Conservation (phyloP, 2,888 invertebrate genomes). For the Lumbricus terrestris region DNA sequence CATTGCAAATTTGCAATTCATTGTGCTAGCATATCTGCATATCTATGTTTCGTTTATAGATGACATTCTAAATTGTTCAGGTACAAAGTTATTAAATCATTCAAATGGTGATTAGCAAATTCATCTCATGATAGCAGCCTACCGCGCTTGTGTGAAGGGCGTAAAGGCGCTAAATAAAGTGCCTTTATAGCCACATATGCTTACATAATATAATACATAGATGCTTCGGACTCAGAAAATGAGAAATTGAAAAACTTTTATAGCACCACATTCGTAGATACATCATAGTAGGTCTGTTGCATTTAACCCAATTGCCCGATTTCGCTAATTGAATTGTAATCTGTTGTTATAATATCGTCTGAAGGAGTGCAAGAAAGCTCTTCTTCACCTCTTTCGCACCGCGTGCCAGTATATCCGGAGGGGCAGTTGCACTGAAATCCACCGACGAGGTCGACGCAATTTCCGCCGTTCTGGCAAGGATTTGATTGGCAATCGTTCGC, state of each 20-base stretch:
- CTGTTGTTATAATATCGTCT: not conserved
- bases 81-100: not conserved
- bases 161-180: too few species aligned
- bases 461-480: constrained; percentile 40
- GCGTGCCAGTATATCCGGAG: constrained; percentile 46
- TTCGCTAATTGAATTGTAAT: not conserved
- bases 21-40: too few species aligned
- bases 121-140: not conserved
- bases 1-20: not conserved
- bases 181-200: too few species aligned
- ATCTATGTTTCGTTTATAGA: not conserved
- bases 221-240: not conserved
- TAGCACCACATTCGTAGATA: not conserved
- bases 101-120: not conserved
- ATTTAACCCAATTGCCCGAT: not conserved
- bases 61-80: not conserved
- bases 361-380: not conserved
- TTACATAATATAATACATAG: too few species aligned
- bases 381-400: constrained; percentile 46
- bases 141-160: not conserved
- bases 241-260: too few species aligned
- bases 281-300: too few species aligned
- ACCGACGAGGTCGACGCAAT: constrained; percentile 50
- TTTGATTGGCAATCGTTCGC: constrained; percentile 28
- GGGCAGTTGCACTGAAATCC: constrained; percentile 51